A percentile compares a stretch with the other conserved stretches of the same genome.
These are phyloP conservation scores for Philopotamus ludificatus DNA, from an alignment of 1,140 invertebrate genomes.

Conservation along the genomic window DNA sequence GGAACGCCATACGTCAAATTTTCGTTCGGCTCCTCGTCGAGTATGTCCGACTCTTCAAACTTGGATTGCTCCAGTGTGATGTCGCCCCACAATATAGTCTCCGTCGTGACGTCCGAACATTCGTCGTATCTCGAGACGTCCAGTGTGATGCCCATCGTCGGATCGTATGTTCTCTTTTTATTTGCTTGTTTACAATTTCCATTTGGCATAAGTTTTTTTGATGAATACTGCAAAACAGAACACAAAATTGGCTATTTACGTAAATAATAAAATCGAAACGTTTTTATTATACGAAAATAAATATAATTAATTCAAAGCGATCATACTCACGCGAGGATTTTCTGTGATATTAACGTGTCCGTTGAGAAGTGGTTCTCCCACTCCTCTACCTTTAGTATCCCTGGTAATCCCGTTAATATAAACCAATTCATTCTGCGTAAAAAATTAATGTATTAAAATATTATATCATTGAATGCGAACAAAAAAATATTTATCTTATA, in stretches of 20 bases:
- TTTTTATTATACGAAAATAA: background rate
- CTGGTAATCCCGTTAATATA: constrained; percentile 44
- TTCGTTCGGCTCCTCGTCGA: too few species aligned
- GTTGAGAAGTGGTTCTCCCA: constrained; percentile 52
- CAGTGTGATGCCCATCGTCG: constrained; percentile 43
- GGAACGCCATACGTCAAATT: background rate
- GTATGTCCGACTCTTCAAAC: constrained; percentile 4
- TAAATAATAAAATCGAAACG: constrained; percentile 6
- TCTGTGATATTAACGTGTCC: constrained; percentile 53
- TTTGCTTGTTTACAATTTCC: constrained; percentile 43
- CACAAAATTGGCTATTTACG: constrained; percentile 10
- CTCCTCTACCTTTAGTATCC: constrained; percentile 44
- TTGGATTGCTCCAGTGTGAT: background rate
- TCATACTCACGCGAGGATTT: constrained; percentile 46
- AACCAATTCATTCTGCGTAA: constrained; percentile 28
- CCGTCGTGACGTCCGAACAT: constrained; percentile 45
- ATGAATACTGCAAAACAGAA: constrained; percentile 30
- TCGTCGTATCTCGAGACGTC: constrained; percentile 50
- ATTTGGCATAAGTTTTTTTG: constrained; percentile 46
- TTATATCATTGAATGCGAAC: background rate
- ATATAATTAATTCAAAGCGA: background rate
- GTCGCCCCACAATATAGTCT: constrained; percentile 46
- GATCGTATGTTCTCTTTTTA: constrained; percentile 35
- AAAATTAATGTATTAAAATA: background rate
- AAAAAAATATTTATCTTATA: background rate